These are phyloP conservation scores for Cephonodes hylas DNA, from an alignment of 2,888 invertebrate genomes.

Conservation along the genomic window DNA sequence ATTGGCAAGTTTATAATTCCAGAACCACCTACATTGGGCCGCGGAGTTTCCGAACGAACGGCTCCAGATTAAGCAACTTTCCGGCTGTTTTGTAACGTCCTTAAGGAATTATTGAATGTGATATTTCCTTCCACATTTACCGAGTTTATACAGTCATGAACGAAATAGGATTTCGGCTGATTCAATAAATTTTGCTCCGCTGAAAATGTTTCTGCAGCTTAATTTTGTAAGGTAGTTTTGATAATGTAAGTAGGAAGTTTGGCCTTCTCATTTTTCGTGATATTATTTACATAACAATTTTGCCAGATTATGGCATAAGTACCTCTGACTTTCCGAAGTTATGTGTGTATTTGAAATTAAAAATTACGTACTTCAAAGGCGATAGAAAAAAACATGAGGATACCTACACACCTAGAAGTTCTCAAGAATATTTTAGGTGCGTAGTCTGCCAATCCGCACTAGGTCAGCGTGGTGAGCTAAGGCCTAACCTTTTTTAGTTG, in stretches of 20 bases:
- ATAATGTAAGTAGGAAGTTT: not conserved
- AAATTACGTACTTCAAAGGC: no score
- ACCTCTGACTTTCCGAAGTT: no score
- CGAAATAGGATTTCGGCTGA: not conserved
- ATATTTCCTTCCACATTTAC: not conserved
- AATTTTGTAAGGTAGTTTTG: not conserved
- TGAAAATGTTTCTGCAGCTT: not conserved
- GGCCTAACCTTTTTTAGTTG: no score
- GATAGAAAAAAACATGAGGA: no score
- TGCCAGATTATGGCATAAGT: no score
- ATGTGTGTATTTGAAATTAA: no score
- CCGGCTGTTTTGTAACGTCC: not conserved
- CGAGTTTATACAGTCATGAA: not conserved
- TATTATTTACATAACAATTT: no score
- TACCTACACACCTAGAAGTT: no score
- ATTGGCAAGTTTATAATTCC: not conserved
- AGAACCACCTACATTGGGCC: not conserved
- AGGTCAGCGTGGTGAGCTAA: no score
- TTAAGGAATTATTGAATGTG: not conserved
- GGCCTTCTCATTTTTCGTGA: no score
- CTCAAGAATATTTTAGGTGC: no score
- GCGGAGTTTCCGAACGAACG: not conserved
- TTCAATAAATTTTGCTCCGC: not conserved
- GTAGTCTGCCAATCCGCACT: no score
- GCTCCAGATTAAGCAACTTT: not conserved